Base-by-base conservation (phyloP, 2,888 invertebrate species). In the Cyrtodaria siliqua region DNA sequence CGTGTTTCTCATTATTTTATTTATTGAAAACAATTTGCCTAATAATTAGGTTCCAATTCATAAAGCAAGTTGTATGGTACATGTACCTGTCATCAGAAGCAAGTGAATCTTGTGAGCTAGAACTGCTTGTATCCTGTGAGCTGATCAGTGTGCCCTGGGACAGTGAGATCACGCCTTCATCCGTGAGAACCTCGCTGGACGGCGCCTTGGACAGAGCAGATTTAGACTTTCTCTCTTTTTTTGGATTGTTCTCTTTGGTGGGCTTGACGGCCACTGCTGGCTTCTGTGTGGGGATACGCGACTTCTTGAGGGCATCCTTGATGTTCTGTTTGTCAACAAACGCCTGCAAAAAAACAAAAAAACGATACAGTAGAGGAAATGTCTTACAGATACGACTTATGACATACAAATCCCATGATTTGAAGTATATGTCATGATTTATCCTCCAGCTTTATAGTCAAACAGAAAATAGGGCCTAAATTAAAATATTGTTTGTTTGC, bases 291-390 rank as follows among this genome's bases (percentile, higher is more conserved):
- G 63, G 71, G 26, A 76, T 49, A 59, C 81, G 82, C 14, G 77
- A 75, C 26, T 83, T 83, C 59, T 84, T 85, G 62, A 79, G 52
- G 40, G 75, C 77, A 40, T 66, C 71, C 57, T 75, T 74, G 18
- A 82, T 79, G 56, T 85, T 86, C 16, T 44, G 49, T 18, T 82
- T 79, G 47, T 87, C 86, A 50, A 72, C 73, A 23, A 81, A 63
- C 18, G 84, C 82, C 85, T 86, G 38, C 8, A 63, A 64, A 26
- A 38, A 42, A 73, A 26, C n/a, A n/a, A n/a, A n/a, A n/a, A n/a
- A n/a, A n/a, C n/a, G n/a, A n/a, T n/a, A n/a, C n/a, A n/a, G n/a
- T n/a, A n/a, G n/a, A n/a, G n/a, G n/a, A n/a, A n/a, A n/a, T n/a
- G n/a, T n/a, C n/a, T n/a, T n/a, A n/a, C n/a, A n/a, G n/a, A n/a